Conservation (phyloP, 1,140 invertebrate genomes). For the Hyles vespertilio region DNA sequence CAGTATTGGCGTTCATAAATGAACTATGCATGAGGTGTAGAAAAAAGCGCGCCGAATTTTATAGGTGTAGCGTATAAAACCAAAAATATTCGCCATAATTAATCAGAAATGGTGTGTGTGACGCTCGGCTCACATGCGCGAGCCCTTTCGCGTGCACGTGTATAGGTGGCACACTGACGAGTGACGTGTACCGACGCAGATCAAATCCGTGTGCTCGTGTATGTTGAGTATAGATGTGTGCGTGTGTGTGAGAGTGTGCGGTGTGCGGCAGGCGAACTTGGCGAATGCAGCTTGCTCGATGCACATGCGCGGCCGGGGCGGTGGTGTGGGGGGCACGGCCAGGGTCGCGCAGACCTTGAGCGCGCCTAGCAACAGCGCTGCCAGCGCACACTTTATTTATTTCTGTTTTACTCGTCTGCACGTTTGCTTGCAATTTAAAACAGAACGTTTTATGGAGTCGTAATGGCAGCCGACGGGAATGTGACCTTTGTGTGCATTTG, state of each 20-base stretch:
- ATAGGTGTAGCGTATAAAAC: constrained; percentile 24
- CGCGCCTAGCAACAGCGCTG: constrained; percentile 59
- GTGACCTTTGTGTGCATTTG: constrained; percentile 19
- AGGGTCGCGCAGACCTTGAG: constrained; percentile 52
- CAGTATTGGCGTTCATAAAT: constrained; percentile 35
- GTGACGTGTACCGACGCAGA: too few relatives aligned
- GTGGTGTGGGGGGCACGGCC: constrained; percentile 36
- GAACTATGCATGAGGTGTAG: constrained; percentile 10
- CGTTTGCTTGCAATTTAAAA: constrained; percentile 47
- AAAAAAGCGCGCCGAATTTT: constrained; percentile 10
- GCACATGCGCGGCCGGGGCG: constrained; percentile 33
- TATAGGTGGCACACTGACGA: background rate
- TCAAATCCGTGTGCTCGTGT: too few relatives aligned
- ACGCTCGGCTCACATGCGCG: constrained; percentile 21
- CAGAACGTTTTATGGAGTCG: constrained; percentile 47
- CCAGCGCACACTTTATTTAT: constrained; percentile 45
- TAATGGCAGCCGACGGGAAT: constrained; percentile 31
- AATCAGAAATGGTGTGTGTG: constrained; percentile 33
- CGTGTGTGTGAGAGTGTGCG: constrained; percentile 21
- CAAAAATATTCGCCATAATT: constrained; percentile 46
- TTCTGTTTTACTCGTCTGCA: constrained; percentile 55
- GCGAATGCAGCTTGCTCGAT: constrained; percentile 43
- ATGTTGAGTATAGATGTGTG: background rate
- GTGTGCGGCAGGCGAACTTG: constrained; percentile 1
- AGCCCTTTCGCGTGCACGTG: constrained; percentile 23